Base-by-base conservation (phyloP, 2,888 invertebrate genomes). In the Pseudoips prasinana region DNA sequence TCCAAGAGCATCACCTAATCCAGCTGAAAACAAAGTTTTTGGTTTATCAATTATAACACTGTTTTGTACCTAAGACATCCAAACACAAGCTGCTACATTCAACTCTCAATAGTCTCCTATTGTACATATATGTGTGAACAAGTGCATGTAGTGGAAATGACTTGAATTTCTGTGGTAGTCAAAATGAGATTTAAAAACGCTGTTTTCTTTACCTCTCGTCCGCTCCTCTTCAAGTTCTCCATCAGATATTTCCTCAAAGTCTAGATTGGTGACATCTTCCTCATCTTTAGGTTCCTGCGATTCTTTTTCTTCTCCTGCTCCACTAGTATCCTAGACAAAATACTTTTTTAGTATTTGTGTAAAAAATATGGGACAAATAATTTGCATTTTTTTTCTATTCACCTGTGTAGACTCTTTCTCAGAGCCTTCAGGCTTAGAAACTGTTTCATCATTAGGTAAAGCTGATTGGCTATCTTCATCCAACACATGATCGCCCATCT, bases 1-100 rank as follows among this genome's bases (percentile, higher is more conserved):
- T n/a, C 97, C 97, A 14, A 98, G 82, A n/a, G 96, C 96, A 78
- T 97, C 97, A 3, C 96, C 96, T 43, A 97, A 91, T 19, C 94
- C 92, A 81, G 85, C 87, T 87, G 42, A 8, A 67, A 60, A n/a
- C n/a, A n/a, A n/a, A n/a, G n/a, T n/a, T n/a, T n/a, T n/a, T n/a
- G 11, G n/a, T n/a, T n/a, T n/a, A n/a, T n/a, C n/a, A n/a, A n/a
- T n/a, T n/a, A n/a, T n/a, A n/a, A n/a, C n/a, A n/a, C n/a, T n/a
- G n/a, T n/a, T n/a, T n/a, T n/a, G n/a, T n/a, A n/a, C n/a, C n/a
- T n/a, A n/a, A n/a, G n/a, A n/a, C n/a, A n/a, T n/a, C n/a, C n/a
- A n/a, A n/a, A n/a, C n/a, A n/a, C n/a, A n/a, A n/a, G n/a, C n/a
- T n/a, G n/a, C n/a, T n/a, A n/a, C n/a, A n/a, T n/a, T n/a, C n/a